Conservation (phyloP, 92 coral and sea anemone species). For the Epizoanthus scotinus region DNA sequence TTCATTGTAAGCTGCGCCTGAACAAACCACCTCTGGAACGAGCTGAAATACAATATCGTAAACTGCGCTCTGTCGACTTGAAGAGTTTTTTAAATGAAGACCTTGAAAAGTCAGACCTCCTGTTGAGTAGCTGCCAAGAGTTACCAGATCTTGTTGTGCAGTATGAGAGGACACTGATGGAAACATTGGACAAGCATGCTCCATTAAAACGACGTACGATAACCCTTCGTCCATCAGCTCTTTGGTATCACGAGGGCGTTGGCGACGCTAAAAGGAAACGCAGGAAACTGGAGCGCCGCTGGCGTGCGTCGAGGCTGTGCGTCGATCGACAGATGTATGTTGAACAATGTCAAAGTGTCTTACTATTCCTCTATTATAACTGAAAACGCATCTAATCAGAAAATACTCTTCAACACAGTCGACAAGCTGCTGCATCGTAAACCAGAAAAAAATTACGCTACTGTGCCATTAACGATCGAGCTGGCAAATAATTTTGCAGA, state of each 20-base stretch:
- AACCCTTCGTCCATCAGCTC: not conserved
- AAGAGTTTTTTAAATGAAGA: not conserved
- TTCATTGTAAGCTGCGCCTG: too few species aligned
- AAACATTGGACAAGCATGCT: too few species aligned
- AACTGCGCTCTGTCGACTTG: too few species aligned
- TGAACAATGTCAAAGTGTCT: not conserved
- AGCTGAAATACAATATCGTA: too few species aligned
- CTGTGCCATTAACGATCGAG: not conserved
- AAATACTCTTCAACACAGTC: not conserved
- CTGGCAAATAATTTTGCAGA: constrained; percentile 4
- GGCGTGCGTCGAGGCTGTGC: constrained; percentile 10
- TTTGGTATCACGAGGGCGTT: not conserved
- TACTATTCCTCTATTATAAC: not conserved
- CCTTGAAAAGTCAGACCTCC: too few species aligned
- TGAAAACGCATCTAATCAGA: not conserved
- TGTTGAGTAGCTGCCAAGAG: too few species aligned
- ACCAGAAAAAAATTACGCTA: constrained; percentile 2
- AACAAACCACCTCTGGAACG: too few species aligned
- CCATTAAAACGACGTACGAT: too few species aligned
- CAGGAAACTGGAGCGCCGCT: constrained; percentile 12
- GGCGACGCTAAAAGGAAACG: constrained; percentile 13
- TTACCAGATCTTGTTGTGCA: too few species aligned
- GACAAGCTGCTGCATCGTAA: constrained; percentile 19
- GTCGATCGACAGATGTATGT: not conserved
- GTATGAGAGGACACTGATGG: too few species aligned